phyloP scores from a whole-genome alignment of 2,888 invertebrate species.

The Gibbula magus region DNA sequence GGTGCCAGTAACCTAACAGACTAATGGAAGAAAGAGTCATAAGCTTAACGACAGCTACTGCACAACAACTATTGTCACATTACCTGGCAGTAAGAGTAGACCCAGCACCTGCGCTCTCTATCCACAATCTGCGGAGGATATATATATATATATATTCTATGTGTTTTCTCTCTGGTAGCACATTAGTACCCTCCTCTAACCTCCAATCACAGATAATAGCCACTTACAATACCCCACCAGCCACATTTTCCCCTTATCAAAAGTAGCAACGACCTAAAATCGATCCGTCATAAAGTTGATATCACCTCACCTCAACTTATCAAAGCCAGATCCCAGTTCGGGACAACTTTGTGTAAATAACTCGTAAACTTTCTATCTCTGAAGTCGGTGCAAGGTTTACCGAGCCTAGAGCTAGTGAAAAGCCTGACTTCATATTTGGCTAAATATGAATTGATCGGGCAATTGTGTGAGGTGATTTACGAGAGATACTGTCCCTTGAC shows the following conservation, averaged over 20 bases:
- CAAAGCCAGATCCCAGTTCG: neutral
- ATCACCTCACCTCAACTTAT: neutral
- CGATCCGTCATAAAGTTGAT: constrained; percentile 4
- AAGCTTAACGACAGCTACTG: no score
- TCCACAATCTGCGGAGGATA: no score
- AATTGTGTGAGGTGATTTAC: neutral
- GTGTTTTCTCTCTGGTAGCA: neutral
- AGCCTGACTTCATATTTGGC: constrained; percentile 3
- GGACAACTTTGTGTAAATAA: neutral
- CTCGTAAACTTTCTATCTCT: constrained; percentile 3
- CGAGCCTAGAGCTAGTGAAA: neutral
- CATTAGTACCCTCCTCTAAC: neutral
- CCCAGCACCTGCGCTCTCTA: no score
- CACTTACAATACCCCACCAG: neutral
- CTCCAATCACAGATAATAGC: neutral
- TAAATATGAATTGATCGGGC: neutral
- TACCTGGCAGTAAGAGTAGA: no score
- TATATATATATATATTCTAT: neutral
- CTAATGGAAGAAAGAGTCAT: no score
- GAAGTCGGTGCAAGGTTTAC: neutral
- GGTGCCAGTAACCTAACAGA: no score
- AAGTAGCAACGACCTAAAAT: neutral
- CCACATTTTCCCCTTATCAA: constrained; percentile 5
- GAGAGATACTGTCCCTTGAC: neutral
- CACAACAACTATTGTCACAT: no score